Base-by-base conservation (phyloP, 2,113 vertebrate species). In the Cynoglossus semilaevis region DNA sequence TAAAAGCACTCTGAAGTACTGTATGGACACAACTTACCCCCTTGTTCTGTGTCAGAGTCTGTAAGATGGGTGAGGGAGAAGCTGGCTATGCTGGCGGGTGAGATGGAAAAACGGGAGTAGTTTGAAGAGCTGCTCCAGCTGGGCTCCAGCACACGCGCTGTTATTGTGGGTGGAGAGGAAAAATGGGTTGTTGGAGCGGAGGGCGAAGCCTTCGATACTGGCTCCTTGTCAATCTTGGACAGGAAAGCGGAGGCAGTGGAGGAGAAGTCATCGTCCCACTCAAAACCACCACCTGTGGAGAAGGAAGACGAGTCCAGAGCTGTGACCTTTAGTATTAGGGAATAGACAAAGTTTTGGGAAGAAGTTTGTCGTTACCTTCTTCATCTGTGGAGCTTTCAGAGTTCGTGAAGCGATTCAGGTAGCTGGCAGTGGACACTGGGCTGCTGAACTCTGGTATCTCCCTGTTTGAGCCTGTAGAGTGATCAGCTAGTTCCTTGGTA, bases 231-330 rank as follows among this genome's bases (percentile, higher is more conserved):
- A 1, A 88, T 87, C 82, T 94, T 95, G 1, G 93, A 80, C 22
- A 92, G 72, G 85, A 96, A 96, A 46, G 91, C 88, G 5, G 96
- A 88, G 6, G 93, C 87, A 0, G 94, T 80, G 50, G 92, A 91
- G 60, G 95, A 93, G 87, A 99, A 99, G 85, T 99, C 97, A 38
- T 99, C 97, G 0, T 99, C 97, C 97, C 97, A 99, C 70, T 99
- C 97, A 65, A 98, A 99, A 14, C 93, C 94, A 0, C 96, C 94
- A 36, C 97, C 96, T 98, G 62, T n/a, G 5, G 41, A 12, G 42
- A 35, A 45, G 41, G 1, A 18, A 29, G 1, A 29, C 22, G 3
- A 29, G n/a, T n/a, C n/a, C n/a, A n/a, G n/a, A n/a, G n/a, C n/a
- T n/a, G n/a, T n/a, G n/a, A n/a, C n/a, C n/a, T n/a, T n/a, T n/a